These are phyloP conservation scores for Brassicogethes aeneus DNA, from an alignment of 2,888 invertebrate genomes.

Conservation along the genomic window DNA sequence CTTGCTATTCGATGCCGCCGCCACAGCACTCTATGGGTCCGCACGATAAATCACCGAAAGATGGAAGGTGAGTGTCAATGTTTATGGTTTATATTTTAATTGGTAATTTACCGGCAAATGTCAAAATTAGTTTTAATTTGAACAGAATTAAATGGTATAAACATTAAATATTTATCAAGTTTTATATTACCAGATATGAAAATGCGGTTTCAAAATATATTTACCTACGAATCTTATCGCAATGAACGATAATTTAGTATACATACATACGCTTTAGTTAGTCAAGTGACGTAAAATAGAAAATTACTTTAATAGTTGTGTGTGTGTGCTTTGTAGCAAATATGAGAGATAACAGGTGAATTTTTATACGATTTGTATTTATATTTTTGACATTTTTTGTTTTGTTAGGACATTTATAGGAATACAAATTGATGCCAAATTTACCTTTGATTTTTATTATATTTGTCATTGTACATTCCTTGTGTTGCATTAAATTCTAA, in stretches of 20 bases:
- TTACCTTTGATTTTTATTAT: too few relatives aligned
- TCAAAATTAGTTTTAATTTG: slow-evolving; percentile 2
- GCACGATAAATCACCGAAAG: slow-evolving; percentile 58
- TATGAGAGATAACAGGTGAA: background rate
- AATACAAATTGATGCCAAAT: too few relatives aligned
- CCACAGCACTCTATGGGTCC: slow-evolving; percentile 63
- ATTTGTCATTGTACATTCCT: too few relatives aligned
- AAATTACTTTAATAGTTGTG: too few relatives aligned
- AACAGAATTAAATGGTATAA: background rate
- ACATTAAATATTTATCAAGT: background rate
- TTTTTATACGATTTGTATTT: too few relatives aligned
- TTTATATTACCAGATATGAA: background rate
- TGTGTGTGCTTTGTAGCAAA: background rate
- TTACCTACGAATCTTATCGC: background rate
- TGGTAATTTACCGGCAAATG: too few relatives aligned
- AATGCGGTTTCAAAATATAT: background rate
- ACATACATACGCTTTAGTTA: too few relatives aligned
- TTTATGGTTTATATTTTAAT: background rate
- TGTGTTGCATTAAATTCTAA: too few relatives aligned
- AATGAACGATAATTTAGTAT: too few relatives aligned
- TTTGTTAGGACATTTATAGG: too few relatives aligned
- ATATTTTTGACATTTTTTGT: too few relatives aligned
- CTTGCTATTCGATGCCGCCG: slow-evolving; percentile 83
- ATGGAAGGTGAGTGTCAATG: slow-evolving; percentile 55
- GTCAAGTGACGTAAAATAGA: too few relatives aligned